Evolutionary conservation across 1,140 invertebrate genomes (phyloP), one percentile per base, ranked within the genome.

Genomic region (Coelopa frigida): DNA sequence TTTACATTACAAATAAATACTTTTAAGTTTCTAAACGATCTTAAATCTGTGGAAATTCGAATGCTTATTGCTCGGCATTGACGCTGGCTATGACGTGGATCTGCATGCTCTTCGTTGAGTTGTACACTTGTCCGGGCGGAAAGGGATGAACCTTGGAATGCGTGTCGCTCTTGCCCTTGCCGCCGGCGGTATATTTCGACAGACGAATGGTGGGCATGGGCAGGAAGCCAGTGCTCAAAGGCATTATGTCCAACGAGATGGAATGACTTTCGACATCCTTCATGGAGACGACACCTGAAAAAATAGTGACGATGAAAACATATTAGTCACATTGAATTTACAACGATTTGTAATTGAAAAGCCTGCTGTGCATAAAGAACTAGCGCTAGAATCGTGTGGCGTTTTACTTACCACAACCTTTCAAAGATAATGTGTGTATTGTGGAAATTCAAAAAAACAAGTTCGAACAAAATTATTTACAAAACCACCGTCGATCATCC

Each of bases 171-270:
- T 71, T 55, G 48, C 44, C 64, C 49, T 77, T 78, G 42, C 83
- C 81, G 12, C 85, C 86, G 14, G 87, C 86, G 55, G 91, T 89
- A 70, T 94, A 95, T 56, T 91, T 91, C 5, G 88, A 92, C n/a
- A 96, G 72, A 47, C 89, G 76, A 44, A 96, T 85, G 44, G 83
- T 76, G 5, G 93, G 93, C 43, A 94, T 74, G 7, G 91, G 91
- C 35, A 95, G 73, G 67, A 85, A 91, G 18, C 93, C 93, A 46
- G 86, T 84, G 4, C 83, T 84, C 21, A 96, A 70, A 20, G 92
- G 92, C 84, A 94, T 91, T 11, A 94, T 87, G 58, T 95, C 90
- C 45, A 96, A 70, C 1, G 79, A 79, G 33, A 93, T 84, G 39
- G 74, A 80, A 68, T 89, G 85, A 40, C 80, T 78, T 38, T 82